A percentile compares a stretch with the other conserved stretches of the same genome.
phyloP scores from a whole-genome alignment of 2,113 vertebrate genomes.

The Lonchura striata region DNA sequence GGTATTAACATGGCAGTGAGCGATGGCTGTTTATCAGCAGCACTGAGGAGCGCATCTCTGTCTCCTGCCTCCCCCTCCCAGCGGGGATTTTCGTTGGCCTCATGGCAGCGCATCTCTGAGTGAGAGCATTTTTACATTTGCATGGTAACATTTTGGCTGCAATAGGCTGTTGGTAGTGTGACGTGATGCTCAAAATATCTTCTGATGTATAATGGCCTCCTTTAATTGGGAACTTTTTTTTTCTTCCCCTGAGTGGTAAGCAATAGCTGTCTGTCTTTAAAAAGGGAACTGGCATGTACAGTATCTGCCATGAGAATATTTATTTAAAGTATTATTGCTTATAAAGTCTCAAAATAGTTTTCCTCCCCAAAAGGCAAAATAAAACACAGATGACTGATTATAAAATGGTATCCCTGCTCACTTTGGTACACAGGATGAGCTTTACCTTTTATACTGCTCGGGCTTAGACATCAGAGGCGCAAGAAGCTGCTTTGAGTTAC shows the following conservation, averaged over 20 bases:
- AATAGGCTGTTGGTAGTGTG: constrained; percentile 6
- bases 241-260: neutral
- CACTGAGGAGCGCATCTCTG: neutral
- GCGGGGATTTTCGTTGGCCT: neutral
- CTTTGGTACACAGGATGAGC: constrained; percentile 75
- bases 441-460: constrained; percentile 90
- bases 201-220: constrained; percentile 27
- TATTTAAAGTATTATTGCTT: constrained; percentile 52
- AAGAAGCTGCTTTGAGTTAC: constrained; percentile 92
- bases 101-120: neutral
- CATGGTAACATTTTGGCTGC: constrained; percentile 34
- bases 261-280: neutral
- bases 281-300: neutral
- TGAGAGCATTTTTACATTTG: neutral
- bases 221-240: constrained; percentile 23
- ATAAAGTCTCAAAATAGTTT: constrained; percentile 67
- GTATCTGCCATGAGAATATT: constrained; percentile 22
- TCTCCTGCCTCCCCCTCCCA: neutral
- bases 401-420: constrained; percentile 64
- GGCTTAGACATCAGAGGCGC: constrained; percentile 90
- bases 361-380: constrained; percentile 48
- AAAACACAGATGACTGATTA: constrained; percentile 75
- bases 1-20: neutral
- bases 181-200: constrained; percentile 47
- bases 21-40: neutral